A percentile compares a stretch with the other conserved stretches of the same genome.
phyloP scores from a whole-genome alignment of 1,140 invertebrate species.

The Cheumatopsyche charites region DNA sequence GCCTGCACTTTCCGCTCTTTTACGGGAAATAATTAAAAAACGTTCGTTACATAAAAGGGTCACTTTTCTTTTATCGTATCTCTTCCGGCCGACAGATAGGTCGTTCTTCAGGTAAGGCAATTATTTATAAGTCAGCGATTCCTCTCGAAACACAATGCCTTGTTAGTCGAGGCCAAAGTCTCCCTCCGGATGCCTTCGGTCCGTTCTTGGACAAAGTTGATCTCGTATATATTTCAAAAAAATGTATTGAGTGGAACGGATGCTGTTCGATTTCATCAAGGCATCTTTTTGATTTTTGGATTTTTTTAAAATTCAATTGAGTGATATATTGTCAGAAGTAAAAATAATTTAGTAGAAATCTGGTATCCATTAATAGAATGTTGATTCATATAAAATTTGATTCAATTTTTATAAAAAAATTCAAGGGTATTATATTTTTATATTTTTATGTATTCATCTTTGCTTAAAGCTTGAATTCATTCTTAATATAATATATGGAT shows the following conservation, averaged over 20 bases:
- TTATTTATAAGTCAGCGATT: conserved; percentile 45
- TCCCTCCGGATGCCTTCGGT: conserved; percentile 20
- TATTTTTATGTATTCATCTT: no score
- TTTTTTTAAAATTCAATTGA: no score
- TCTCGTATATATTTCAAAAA: conserved; percentile 28
- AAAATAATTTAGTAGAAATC: no score
- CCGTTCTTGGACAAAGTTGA: not conserved
- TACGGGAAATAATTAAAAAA: conserved; percentile 47
- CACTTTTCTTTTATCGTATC: conserved; percentile 37
- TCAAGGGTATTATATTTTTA: no score
- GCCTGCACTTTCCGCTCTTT: conserved; percentile 1
- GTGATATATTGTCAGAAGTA: no score
- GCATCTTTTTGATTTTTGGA: no score
- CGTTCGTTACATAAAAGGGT: conserved; percentile 42
- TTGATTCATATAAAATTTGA: no score
- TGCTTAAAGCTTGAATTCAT: no score
- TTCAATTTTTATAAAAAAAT: no score
- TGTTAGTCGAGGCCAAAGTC: conserved; percentile 26
- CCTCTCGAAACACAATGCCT: conserved; percentile 38
- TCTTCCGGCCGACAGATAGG: conserved; percentile 29
- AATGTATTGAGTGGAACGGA: conserved; percentile 8
- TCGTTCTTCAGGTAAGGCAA: conserved; percentile 41
- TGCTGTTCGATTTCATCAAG: not conserved
- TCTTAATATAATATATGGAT: no score
- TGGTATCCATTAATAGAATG: no score